A percentile compares a stretch with the other conserved stretches of the same genome.
These are phyloP conservation scores for Aleadryas rufinucha DNA, from an alignment of 2,113 vertebrate species.

Conservation along the genomic window DNA sequence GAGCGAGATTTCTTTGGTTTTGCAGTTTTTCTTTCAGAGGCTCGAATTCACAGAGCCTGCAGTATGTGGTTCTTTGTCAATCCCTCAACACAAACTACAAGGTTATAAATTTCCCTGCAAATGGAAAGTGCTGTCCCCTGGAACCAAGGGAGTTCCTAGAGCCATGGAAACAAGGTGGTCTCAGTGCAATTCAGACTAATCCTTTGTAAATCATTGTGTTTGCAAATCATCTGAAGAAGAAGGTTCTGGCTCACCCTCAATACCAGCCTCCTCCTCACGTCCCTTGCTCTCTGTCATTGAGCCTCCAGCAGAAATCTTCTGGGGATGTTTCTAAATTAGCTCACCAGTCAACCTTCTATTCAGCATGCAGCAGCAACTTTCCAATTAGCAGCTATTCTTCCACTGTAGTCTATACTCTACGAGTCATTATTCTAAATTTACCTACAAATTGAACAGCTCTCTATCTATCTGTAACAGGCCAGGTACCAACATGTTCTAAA, in stretches of 20 bases:
- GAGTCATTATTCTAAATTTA: slow-evolving; percentile 48
- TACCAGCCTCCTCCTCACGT: not conserved
- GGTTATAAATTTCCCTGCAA: not conserved
- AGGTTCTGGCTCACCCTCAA: not conserved
- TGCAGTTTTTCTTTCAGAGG: not conserved
- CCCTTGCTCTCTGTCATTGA: not conserved
- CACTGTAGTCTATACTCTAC: not conserved
- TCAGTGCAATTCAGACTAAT: not conserved
- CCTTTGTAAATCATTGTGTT: not conserved
- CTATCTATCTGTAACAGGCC: slow-evolving; percentile 8
- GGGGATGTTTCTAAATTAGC: not conserved
- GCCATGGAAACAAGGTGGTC: not conserved
- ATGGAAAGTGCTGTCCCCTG: not conserved
- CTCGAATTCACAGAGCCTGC: not conserved
- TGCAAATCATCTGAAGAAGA: not conserved
- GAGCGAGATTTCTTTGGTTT: not conserved
- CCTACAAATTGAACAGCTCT: not conserved
- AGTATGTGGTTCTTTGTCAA: not conserved
- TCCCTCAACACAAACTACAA: not conserved
- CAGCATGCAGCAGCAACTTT: not conserved
- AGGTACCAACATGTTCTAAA: not conserved
- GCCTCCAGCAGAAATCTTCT: not conserved
- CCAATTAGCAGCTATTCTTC: slow-evolving; percentile 44
- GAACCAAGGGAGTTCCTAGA: not conserved
- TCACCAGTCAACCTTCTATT: not conserved